Conservation (phyloP, 2,888 invertebrate species). For the Macaria liturata region DNA sequence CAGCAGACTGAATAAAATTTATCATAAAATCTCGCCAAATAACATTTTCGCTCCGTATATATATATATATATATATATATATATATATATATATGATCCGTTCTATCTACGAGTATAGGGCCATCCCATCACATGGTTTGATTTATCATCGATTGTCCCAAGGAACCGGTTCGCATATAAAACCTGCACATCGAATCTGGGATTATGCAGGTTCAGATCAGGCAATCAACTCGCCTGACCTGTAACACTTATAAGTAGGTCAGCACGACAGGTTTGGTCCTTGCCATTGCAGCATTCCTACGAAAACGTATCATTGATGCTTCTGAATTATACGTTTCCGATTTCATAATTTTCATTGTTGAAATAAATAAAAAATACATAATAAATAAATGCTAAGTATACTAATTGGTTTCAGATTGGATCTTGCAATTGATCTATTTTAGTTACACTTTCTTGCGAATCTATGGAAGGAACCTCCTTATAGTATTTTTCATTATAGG, state of each 20-base stretch:
- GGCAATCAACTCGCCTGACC: slow-evolving; percentile 66
- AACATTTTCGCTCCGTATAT: too few species aligned
- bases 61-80: too few species aligned
- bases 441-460: not conserved
- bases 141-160: slow-evolving; percentile 73
- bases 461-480: slow-evolving; percentile 22
- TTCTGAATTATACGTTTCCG: slow-evolving; percentile 16
- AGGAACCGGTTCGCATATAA: slow-evolving; percentile 51
- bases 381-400: too few species aligned
- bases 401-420: too few species aligned
- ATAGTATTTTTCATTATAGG: slow-evolving; percentile 51
- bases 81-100: too few species aligned
- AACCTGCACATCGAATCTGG: slow-evolving; percentile 59
- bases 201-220: slow-evolving; percentile 69
- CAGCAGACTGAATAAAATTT: too few species aligned
- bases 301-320: slow-evolving; percentile 35
- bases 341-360: too few species aligned
- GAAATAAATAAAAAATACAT: not conserved
- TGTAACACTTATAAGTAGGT: slow-evolving; percentile 68
- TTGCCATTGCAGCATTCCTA: slow-evolving; percentile 54
- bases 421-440: not conserved
- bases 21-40: too few species aligned
- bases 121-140: slow-evolving; percentile 37
- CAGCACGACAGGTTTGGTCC: slow-evolving; percentile 67
- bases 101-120: slow-evolving; percentile 6